Evolutionary conservation across 2,888 invertebrate genomes (phyloP).

Genomic region (Cinara cedri): DNA sequence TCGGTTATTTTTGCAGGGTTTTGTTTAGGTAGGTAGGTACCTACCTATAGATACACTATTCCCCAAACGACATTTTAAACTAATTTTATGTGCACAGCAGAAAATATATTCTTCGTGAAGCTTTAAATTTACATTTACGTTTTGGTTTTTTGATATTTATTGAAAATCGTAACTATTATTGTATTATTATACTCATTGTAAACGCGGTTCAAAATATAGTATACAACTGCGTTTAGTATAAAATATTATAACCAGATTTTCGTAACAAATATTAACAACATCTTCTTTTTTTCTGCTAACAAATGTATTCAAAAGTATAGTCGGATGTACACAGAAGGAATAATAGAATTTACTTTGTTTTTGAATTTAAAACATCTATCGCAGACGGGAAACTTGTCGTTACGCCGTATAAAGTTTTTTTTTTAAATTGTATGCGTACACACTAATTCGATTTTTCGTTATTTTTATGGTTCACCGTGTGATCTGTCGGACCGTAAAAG

Average conservation of each 20-base stretch:
- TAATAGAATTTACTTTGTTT: constrained; percentile 3
- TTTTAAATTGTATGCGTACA: background rate
- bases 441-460: background rate
- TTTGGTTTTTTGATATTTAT: background rate
- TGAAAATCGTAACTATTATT: no score
- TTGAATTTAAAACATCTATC: background rate
- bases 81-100: background rate
- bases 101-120: background rate
- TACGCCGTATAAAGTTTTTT: background rate
- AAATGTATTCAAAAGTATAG: background rate
- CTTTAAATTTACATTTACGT: background rate
- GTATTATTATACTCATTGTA: no score
- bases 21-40: no score
- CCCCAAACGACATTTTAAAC: background rate
- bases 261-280: no score
- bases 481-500: background rate
- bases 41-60: background rate
- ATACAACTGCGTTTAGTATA: background rate
- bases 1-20: background rate
- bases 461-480: background rate
- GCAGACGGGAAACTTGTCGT: background rate
- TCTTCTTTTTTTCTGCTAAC: background rate
- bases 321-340: background rate
- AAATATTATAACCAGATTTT: background rate
- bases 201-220: no score